phyloP scores from a whole-genome alignment of 35 echinoderm and acorn worm genomes.

The Strongylocentrotus purpuratus region DNA sequence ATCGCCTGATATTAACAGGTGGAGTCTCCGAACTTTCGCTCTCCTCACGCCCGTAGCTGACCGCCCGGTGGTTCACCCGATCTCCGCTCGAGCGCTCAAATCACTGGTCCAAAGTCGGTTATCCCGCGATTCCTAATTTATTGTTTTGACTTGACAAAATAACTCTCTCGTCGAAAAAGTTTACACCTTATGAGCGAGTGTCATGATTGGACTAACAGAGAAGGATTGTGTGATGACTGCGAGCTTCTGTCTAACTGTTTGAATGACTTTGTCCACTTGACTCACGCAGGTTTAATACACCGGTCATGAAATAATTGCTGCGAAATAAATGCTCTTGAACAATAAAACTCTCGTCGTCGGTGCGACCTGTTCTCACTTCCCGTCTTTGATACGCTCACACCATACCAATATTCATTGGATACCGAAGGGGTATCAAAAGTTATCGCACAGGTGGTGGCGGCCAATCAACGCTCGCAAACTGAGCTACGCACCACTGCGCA shows the following conservation, averaged over 20 bases:
- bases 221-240: background rate
- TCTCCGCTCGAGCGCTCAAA: background rate
- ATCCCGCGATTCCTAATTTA: background rate
- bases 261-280: background rate
- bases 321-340: background rate
- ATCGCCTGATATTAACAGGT: background rate
- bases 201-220: background rate
- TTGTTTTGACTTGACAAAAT: background rate
- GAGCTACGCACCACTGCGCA: slow-evolving; percentile 24
- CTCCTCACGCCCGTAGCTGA: background rate
- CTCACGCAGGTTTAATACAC: background rate
- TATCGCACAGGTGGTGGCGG: background rate
- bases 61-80: slow-evolving; percentile 48
- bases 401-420: background rate
- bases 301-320: background rate
- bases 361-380: background rate
- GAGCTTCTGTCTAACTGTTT: background rate
- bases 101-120: background rate
- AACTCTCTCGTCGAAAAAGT: background rate
- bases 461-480: background rate
- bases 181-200: background rate
- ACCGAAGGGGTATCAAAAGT: background rate
- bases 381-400: background rate
- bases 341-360: background rate
- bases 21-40: background rate